Evolutionary conservation across 2,113 vertebrate species (phyloP).

Genomic region (Phaethon lepturus): DNA sequence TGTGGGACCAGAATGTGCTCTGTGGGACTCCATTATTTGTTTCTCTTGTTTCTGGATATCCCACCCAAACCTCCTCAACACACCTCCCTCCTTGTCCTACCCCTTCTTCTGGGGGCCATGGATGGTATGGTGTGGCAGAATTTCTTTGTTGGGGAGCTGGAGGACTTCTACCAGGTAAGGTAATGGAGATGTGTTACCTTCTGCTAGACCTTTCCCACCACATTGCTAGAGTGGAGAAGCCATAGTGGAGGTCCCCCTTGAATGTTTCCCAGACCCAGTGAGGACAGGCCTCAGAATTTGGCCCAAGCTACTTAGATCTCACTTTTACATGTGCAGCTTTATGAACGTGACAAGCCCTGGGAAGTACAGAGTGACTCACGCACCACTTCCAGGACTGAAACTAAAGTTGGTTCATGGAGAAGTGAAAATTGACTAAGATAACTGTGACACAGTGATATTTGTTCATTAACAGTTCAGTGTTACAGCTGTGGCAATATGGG

Average conservation of each 20-base stretch:
- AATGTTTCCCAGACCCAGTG: neutral
- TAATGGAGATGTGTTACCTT: neutral
- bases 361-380: neutral
- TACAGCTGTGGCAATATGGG: neutral
- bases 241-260: neutral
- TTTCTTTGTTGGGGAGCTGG: neutral
- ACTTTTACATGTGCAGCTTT: neutral
- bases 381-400: neutral
- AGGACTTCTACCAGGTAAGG: neutral
- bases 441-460: neutral
- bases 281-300: neutral
- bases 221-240: neutral
- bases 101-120: neutral
- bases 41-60: neutral
- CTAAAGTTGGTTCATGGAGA: neutral
- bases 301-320: neutral
- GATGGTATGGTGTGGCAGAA: neutral
- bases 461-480: neutral
- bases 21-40: neutral
- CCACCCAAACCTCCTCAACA: neutral
- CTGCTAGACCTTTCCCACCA: neutral
- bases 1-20: neutral
- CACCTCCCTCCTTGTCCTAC: neutral
- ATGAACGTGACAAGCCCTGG: neutral
- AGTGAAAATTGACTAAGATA: conserved; percentile 9